Evolutionary conservation across 1,140 invertebrate genomes (phyloP), one percentile per base, ranked within the genome.

Genomic region (Pararge aegeria): DNA sequence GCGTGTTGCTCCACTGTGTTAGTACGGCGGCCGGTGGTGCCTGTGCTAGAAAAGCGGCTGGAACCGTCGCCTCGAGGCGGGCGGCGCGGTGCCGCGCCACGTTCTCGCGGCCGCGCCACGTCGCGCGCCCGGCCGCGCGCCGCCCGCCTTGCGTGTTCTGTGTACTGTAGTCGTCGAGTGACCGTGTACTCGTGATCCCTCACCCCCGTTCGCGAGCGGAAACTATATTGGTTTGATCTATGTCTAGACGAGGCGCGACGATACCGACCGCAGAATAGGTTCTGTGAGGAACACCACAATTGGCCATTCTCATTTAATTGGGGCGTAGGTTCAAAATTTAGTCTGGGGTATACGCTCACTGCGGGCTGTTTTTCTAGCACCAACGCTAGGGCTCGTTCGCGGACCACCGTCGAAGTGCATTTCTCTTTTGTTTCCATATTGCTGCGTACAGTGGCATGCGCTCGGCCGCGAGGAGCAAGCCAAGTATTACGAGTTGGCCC

Each of bases 401-500:
- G 74, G 76, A 75, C 78, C 73, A 75, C 78, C 80, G 81, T 83
- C 80, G 75, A 83, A 81, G 82, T 87, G 85, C 81, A 88, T 85
- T 89, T 90, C 81, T 89, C 83, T 91, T 90, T 90, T 89, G 68
- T 90, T 89, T 90, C 84, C 89, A 91, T 90, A 90, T 90, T 77
- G 76, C 78, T 75, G 76, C 73, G 83, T 82, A 84, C 91, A 98
- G 97, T 99, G 98, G 98, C 98, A 99, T 94, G 96, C 97, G 89
- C 94, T 99, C 93, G 96, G 97, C 89, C 95, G 97, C 92, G 96
- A 98, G 91, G 98, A 99, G 93, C 98, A 99, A 93, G 96, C 97
- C 90, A 99, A 99, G 93, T 99, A 99, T 95, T 99, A 99, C 94
- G 98, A 99, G 91, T 95, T 98, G 95, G 98, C 98, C 77, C 94